Base-by-base conservation (phyloP, 2,888 invertebrate species). In the Microctonus hyperodae region DNA sequence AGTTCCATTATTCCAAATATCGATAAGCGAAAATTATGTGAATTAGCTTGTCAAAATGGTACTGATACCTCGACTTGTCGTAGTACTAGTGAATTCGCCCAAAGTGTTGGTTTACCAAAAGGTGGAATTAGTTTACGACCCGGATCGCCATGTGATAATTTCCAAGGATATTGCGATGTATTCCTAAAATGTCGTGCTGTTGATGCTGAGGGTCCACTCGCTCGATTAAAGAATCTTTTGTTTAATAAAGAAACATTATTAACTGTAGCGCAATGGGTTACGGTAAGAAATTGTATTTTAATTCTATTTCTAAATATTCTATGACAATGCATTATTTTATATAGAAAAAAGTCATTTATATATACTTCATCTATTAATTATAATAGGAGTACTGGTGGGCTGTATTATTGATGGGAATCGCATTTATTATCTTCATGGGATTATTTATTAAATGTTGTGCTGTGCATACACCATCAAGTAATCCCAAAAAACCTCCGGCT, bases 371-470 rank as follows among this genome's bases (percentile, higher is more conserved):
- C 28, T 11, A 28, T 61, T 63, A 22, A 20, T 67, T 70, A 67
- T 79, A 76, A 37, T 75, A 89, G 89, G 95, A 94, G 81, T 92
- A 92, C 83, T 98, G 97, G 97, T 98, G 97, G 93, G 92, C 92
- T 5, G 98, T 98, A 73, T 88, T 98, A 71, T 86, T 98, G 63
- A 93, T 96, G 86, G 94, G 95, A 58, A 92, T 99, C 64, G 92
- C 90, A 67, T 93, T 98, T 81, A 90, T 98, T 64, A 92, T 98
- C 76, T 91, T 97, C 79, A 98, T 99, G 98, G 98, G 96, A 64
- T 88, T 96, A 67, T 99, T 99, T 85, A 98, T 99, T 80, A 98
- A 99, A 85, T 97, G 98, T 85, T 99, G 98, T 85, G 99, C 99
- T 33, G 99, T 99, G 62, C 98, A 99, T 86, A 99, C 99, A 64